Percentiles rank a stretch among this genome's conserved stretches.
These are phyloP conservation scores for Sebastes nivosus DNA, from an alignment of 2,797 vertebrate genomes.

Conservation along the genomic window DNA sequence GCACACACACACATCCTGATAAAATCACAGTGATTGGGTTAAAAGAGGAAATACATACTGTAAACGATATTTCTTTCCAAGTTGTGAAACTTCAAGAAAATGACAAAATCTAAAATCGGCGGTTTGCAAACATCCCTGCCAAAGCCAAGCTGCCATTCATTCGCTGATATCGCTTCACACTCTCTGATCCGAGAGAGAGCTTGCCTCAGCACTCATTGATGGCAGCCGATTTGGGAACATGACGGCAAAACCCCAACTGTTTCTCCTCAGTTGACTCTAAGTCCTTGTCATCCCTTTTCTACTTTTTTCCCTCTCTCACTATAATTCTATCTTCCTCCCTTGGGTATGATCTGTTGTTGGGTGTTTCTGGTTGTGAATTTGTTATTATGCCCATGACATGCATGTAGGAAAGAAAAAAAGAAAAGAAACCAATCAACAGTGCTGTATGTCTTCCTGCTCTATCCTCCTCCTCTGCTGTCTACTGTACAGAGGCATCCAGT, in stretches of 20 bases:
- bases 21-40: not conserved
- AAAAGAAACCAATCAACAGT: not conserved
- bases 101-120: constrained; percentile 3
- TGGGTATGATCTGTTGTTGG: not conserved
- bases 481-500: constrained; percentile 43
- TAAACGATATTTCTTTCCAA: not conserved
- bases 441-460: not conserved
- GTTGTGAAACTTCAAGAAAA: constrained; percentile 5
- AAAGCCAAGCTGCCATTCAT: constrained; percentile 38
- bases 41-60: not conserved
- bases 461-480: not conserved
- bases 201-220: constrained; percentile 44
- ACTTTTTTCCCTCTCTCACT: not conserved
- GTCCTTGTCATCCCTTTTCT: not conserved
- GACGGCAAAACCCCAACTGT: not conserved
- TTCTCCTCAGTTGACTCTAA: constrained; percentile 17
- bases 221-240: constrained; percentile 7
- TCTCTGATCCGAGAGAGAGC: constrained; percentile 11
- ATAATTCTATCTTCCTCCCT: not conserved
- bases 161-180: constrained; percentile 38
- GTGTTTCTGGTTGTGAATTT: not conserved
- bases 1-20: not conserved
- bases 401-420: not conserved
- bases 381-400: not conserved
- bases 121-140: constrained; percentile 14